These are phyloP conservation scores for Heliconius ismenius DNA, from an alignment of 2,888 invertebrate genomes.

Conservation along the genomic window DNA sequence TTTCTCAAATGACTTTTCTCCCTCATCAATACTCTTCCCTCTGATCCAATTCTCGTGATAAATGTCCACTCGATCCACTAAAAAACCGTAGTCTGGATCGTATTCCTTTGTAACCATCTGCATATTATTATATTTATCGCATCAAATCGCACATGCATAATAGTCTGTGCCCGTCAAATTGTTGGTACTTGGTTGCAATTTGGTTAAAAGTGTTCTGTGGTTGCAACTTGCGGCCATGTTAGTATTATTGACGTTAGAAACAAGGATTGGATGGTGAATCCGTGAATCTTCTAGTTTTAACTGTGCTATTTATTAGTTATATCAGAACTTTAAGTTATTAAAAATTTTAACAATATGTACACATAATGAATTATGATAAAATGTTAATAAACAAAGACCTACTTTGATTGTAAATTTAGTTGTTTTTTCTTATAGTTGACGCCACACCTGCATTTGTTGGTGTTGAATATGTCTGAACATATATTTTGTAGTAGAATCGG, in stretches of 20 bases:
- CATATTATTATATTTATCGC: too few species aligned
- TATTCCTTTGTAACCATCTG: too few species aligned
- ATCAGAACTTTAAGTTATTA: neutral
- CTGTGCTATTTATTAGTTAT: conserved; percentile 26
- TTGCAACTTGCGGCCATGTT: conserved; percentile 34
- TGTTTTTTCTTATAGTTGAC: conserved; percentile 34
- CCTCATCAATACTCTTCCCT: too few species aligned
- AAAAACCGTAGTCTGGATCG: neutral
- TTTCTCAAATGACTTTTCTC: too few species aligned
- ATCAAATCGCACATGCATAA: too few species aligned
- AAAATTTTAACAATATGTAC: neutral
- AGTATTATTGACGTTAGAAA: conserved; percentile 33
- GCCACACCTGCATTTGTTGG: conserved; percentile 46
- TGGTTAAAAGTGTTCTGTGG: neutral
- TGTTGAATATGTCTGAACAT: conserved; percentile 45
- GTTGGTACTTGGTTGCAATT: neutral
- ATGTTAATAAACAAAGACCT: neutral
- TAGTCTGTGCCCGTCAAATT: conserved; percentile 1
- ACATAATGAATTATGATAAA: neutral
- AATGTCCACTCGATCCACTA: too few species aligned
- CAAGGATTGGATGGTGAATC: conserved; percentile 20
- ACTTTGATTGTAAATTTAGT: neutral
- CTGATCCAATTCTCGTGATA: too few species aligned
- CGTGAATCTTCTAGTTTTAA: conserved; percentile 26
- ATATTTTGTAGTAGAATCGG: conserved; percentile 38